These are phyloP conservation scores for Caenorhabditis latens DNA, from an alignment of 1,140 invertebrate genomes.

Conservation along the genomic window DNA sequence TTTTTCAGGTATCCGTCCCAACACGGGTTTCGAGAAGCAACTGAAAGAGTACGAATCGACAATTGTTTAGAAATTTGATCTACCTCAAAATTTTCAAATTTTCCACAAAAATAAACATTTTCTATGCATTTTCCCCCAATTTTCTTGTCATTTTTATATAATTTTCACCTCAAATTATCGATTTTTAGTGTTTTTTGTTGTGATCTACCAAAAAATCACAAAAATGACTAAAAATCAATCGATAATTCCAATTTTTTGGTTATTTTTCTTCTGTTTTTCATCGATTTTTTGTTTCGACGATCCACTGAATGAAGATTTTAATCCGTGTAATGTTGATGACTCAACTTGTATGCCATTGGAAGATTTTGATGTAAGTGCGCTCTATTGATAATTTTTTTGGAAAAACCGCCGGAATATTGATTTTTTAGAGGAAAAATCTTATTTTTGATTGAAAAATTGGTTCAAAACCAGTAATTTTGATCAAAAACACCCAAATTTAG, in stretches of 20 bases:
- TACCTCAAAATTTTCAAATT: no score
- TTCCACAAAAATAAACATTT: no score
- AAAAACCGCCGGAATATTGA: no score
- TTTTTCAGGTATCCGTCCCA: conserved; percentile 30
- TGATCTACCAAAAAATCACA: no score
- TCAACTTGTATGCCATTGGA: conserved; percentile 53
- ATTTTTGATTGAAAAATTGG: no score
- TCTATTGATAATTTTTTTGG: background rate
- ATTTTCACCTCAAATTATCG: no score
- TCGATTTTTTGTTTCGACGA: conserved; percentile 55
- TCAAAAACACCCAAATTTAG: no score
- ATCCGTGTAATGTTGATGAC: conserved; percentile 40
- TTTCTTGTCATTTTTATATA: no score
- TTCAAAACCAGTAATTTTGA: background rate
- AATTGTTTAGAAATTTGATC: conserved; percentile 12
- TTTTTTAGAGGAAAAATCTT: no score
- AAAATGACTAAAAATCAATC: conserved; percentile 34
- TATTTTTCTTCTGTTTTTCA: background rate
- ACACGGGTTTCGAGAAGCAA: conserved; percentile 81
- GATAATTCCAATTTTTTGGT: background rate
- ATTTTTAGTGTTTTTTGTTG: no score
- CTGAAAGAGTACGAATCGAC: conserved; percentile 80
- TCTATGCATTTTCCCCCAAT: no score
- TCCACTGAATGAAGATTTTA: background rate
- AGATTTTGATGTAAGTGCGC: conserved; percentile 45